Base-by-base conservation (phyloP, 2,888 invertebrate genomes). In the Spisula solida region DNA sequence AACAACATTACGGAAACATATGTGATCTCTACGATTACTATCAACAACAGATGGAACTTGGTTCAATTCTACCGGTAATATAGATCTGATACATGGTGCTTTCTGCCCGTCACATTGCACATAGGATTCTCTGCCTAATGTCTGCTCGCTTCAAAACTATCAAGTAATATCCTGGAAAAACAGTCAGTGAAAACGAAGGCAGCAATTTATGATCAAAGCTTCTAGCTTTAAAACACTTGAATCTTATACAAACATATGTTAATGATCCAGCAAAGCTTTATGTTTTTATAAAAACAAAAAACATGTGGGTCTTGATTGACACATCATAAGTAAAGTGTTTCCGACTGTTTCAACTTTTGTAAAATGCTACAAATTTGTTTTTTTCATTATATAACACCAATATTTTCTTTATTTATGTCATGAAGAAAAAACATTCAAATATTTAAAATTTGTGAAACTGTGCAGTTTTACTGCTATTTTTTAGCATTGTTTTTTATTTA, bases 81-180 rank as follows among this genome's bases (percentile, higher is more conserved):
- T 75, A 75, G 75, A 75, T 75, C 31, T 75, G 34, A 75, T 75
- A 75, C 75, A 75, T 75, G 41, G 25, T 31, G 75, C 10, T 66
- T 75, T 34, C 12, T 34, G 16, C 14, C 75, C 31, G 75, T 31
- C 75, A 75, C 75, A 75, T 16, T 16, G 12, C 75, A 75, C 75
- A 75, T 16, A 34, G 2, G 20, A 75, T 75, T 75, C 18, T 75
- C 75, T 75, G 31, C 31, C 25, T 41, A n/a, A n/a, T 41, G 41
- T 41, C 41, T 41, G 41, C 41, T 8, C 2, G 31, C 31, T 75
- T 75, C 29, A 18, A 75, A 34, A 31, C 31, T 31, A 34, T 75
- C 29, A 18, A 75, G 75, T 75, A 31, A 34, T 31, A 31, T 75
- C 60, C 75, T 75, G 75, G 41, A 75, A 75, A 25, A 25, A 14